Evolutionary conservation across 2,888 invertebrate genomes (phyloP).

Genomic region (Therioaphis trifolii): DNA sequence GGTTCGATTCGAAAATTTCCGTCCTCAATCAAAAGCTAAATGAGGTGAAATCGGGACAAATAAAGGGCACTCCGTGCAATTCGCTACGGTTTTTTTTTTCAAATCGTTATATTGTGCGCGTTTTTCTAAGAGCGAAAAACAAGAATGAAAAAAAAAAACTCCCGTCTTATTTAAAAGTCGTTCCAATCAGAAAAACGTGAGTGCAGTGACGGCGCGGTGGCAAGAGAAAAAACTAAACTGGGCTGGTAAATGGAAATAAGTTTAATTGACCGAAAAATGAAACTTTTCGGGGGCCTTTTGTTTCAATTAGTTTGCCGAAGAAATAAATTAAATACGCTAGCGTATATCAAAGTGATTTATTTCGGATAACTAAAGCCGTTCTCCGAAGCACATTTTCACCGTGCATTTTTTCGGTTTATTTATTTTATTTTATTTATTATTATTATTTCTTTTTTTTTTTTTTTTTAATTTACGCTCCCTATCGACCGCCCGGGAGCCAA

Average conservation of each 20-base stretch:
- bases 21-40: slow-evolving; percentile 61
- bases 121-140: not conserved
- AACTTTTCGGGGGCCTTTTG: slow-evolving; percentile 62
- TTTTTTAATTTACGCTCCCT: not conserved
- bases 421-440: not conserved
- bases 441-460: not conserved
- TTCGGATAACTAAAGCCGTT: slow-evolving; percentile 61
- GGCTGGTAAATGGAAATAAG: slow-evolving; percentile 63
- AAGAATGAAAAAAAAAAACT: not conserved
- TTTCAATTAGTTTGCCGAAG: slow-evolving; percentile 63
- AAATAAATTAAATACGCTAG: slow-evolving; percentile 62
- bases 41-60: slow-evolving; percentile 60
- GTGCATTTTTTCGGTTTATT: slow-evolving; percentile 9
- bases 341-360: slow-evolving; percentile 63
- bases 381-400: slow-evolving; percentile 32
- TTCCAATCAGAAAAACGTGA: slow-evolving; percentile 63
- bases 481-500: slow-evolving; percentile 28
- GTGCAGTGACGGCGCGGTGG: slow-evolving; percentile 18
- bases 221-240: slow-evolving; percentile 56
- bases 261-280: slow-evolving; percentile 63
- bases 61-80: slow-evolving; percentile 53
- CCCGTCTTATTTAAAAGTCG: slow-evolving; percentile 62
- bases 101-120: slow-evolving; percentile 31
- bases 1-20: slow-evolving; percentile 58
- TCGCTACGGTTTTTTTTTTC: slow-evolving; percentile 21